Conservation (phyloP, 1,140 invertebrate species). For the Ceratina japonica region DNA sequence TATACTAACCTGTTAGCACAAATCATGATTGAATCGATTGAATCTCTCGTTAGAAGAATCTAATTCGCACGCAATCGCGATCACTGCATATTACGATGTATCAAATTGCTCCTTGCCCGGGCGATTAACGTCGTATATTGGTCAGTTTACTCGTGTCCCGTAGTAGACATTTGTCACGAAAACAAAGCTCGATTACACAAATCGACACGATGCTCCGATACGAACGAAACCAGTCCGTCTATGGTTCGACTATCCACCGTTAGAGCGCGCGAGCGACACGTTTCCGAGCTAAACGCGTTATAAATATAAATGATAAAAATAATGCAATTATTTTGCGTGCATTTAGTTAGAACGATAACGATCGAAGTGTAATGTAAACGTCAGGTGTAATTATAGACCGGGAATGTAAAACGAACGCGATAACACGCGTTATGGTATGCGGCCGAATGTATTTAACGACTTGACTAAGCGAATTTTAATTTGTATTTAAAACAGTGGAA, state of each 20-base stretch:
- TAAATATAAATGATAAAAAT: neutral
- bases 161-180: constrained; percentile 20
- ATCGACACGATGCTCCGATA: constrained; percentile 14
- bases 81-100: constrained; percentile 31
- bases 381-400: too few species aligned
- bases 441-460: neutral
- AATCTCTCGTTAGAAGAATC: neutral
- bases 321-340: neutral
- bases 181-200: constrained; percentile 38
- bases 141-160: neutral
- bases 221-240: too few species aligned
- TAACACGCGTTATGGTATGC: neutral
- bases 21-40: constrained; percentile 55
- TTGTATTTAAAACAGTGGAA: neutral
- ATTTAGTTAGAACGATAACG: neutral
- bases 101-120: neutral
- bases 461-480: neutral
- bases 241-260: constrained; percentile 5
- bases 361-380: too few species aligned
- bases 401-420: too few species aligned
- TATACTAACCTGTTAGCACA: constrained; percentile 66
- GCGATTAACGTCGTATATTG: neutral
- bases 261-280: constrained; percentile 33
- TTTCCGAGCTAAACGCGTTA: neutral
- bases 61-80: constrained; percentile 20